Evolutionary conservation across 35 echinoderm and acorn worm genomes (phyloP).

Genomic region (Lytechinus variegatus): DNA sequence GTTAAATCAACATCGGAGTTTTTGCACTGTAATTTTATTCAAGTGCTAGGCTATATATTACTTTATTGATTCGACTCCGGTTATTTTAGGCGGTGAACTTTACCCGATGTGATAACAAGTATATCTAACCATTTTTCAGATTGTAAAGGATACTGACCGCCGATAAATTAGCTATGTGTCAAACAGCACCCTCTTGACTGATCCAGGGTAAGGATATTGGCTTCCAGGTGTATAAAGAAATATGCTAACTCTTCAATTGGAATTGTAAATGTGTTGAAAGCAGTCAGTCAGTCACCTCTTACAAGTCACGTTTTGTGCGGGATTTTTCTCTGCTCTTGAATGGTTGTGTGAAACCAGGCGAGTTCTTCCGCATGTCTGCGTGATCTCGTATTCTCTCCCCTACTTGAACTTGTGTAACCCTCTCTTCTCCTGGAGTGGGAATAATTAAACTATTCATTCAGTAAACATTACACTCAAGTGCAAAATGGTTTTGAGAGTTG

Average conservation of each 20-base stretch:
- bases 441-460: not conserved
- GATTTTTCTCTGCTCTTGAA: not conserved
- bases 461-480: not conserved
- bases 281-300: not conserved
- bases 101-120: too few relatives aligned
- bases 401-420: not conserved
- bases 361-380: not conserved
- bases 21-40: too few relatives aligned
- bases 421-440: not conserved
- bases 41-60: too few relatives aligned
- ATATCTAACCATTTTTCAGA: too few relatives aligned
- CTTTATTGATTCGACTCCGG: too few relatives aligned
- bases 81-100: too few relatives aligned
- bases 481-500: not conserved
- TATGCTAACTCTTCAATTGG: not conserved
- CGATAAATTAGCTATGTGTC: too few relatives aligned
- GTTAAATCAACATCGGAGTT: too few relatives aligned
- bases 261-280: not conserved
- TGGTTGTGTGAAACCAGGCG: not conserved
- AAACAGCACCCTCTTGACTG: not conserved
- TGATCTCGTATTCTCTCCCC: not conserved
- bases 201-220: not conserved
- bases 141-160: too few relatives aligned
- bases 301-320: not conserved
- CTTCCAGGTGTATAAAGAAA: not conserved